phyloP scores from a whole-genome alignment of 2,113 vertebrate species.

The Myotis yumanensis region DNA sequence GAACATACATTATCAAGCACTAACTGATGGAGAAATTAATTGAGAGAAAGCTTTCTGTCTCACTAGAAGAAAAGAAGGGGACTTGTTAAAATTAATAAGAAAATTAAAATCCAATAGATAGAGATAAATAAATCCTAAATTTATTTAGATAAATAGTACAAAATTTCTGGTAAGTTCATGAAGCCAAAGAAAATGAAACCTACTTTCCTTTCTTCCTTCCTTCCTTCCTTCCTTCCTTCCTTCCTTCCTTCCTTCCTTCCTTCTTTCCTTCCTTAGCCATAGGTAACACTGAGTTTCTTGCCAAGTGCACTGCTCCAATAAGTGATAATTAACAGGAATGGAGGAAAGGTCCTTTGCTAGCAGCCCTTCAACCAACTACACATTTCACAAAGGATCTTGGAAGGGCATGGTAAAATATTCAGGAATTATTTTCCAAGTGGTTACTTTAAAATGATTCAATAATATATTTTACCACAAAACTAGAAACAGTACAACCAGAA shows the following conservation, averaged over 20 bases:
- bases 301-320: background rate
- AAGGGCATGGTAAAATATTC: background rate
- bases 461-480: background rate
- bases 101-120: background rate
- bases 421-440: background rate
- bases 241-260: background rate
- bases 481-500: background rate
- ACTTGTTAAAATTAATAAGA: background rate
- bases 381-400: background rate
- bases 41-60: background rate
- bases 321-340: background rate
- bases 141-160: background rate
- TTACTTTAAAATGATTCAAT: background rate
- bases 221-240: background rate
- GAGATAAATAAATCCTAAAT: background rate
- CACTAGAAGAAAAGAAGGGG: background rate
- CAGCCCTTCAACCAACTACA: background rate
- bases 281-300: background rate
- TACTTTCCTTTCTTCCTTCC: background rate
- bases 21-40: background rate
- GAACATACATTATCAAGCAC: slow-evolving; percentile 9
- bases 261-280: no score
- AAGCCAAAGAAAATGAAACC: background rate
- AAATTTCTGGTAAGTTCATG: background rate
- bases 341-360: background rate